Evolutionary conservation across 2,113 vertebrate species (phyloP).

Genomic region (Chloebia gouldiae): DNA sequence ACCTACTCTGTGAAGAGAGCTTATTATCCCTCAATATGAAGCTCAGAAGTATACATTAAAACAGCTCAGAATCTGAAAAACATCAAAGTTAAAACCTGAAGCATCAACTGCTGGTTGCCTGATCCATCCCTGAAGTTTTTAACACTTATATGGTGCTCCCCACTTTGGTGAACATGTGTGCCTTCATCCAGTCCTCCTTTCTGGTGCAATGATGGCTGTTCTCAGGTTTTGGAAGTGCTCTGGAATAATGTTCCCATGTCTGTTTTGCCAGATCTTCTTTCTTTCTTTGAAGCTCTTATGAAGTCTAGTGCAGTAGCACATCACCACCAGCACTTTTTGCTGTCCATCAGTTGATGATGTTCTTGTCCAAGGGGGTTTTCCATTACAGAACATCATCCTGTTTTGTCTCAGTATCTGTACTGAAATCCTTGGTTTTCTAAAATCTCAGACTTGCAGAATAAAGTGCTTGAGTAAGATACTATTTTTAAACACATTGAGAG

Average conservation of each 20-base stretch:
- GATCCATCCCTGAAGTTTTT: not conserved
- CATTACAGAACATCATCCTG: not conserved
- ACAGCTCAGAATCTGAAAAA: not conserved
- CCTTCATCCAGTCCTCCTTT: not conserved
- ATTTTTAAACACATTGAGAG: not conserved
- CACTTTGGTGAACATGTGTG: accelerated
- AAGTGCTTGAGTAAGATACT: not conserved
- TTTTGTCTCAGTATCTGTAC: not conserved
- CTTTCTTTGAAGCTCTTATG: not conserved
- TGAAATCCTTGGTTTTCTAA: not conserved
- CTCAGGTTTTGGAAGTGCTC: not conserved
- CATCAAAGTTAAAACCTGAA: not conserved
- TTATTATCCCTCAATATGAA: not conserved
- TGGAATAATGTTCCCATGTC: not conserved
- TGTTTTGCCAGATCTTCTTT: not conserved
- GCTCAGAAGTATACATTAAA: not conserved
- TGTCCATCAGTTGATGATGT: not conserved
- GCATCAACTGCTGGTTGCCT: not conserved
- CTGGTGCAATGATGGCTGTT: not conserved
- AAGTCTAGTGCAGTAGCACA: not conserved
- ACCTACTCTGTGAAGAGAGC: not conserved
- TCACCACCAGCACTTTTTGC: not conserved
- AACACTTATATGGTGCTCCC: not conserved
- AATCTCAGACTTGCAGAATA: not conserved
- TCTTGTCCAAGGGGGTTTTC: not conserved